A percentile compares a stretch with the other conserved stretches of the same genome.
Evolutionary conservation across 2,113 vertebrate species (phyloP).

Genomic region (Sinocyclocheilus rhinocerous): DNA sequence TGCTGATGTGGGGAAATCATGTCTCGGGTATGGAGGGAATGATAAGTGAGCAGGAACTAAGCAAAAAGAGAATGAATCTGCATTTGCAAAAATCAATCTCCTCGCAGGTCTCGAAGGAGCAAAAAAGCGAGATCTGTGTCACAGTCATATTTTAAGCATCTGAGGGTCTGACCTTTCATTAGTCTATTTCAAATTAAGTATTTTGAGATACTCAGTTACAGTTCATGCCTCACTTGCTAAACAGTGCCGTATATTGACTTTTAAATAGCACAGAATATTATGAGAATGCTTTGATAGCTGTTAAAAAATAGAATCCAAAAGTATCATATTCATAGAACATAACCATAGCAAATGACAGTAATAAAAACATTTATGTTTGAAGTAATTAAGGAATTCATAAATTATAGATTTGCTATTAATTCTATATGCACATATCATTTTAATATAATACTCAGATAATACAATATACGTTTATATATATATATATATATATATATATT

Average conservation of each 20-base stretch:
- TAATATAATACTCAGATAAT: not conserved
- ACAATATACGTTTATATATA: not conserved
- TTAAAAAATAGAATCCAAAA: not conserved
- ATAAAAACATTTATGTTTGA: not conserved
- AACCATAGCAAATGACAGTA: not conserved
- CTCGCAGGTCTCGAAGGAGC: not conserved
- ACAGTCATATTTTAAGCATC: conserved; percentile 25
- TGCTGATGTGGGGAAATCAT: not conserved
- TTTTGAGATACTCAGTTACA: not conserved
- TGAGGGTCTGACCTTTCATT: conserved; percentile 5
- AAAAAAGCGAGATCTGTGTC: conserved; percentile 30
- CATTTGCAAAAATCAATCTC: conserved; percentile 13
- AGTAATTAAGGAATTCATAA: not conserved
- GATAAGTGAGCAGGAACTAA: not conserved
- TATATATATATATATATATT: too few species aligned
- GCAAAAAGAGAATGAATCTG: not conserved
- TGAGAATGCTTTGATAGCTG: not conserved
- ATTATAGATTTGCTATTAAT: not conserved
- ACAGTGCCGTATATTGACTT: not conserved
- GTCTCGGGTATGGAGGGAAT: not conserved
- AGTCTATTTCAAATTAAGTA: not conserved
- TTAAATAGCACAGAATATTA: not conserved
- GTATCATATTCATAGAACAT: not conserved
- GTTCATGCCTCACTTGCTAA: not conserved
- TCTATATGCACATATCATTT: not conserved